Percentiles rank a stretch among this genome's conserved stretches.
Evolutionary conservation across 2,797 vertebrate genomes (phyloP).

Genomic region (Ctenosaura bakeri): DNA sequence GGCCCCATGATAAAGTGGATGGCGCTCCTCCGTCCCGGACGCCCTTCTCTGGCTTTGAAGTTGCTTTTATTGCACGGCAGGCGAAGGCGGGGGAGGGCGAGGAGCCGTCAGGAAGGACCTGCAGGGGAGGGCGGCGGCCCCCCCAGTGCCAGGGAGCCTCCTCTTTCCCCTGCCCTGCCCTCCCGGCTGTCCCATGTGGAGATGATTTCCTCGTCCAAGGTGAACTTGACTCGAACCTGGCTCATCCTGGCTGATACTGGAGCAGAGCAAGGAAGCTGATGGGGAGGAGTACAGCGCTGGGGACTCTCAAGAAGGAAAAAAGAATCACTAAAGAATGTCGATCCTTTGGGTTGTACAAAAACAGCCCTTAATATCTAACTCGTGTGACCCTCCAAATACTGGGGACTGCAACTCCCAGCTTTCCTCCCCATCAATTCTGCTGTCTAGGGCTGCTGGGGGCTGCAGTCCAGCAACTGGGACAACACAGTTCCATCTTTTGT

Average conservation of each 20-base stretch:
- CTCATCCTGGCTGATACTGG: slow-evolving; percentile 55
- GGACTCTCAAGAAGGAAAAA: too few species aligned
- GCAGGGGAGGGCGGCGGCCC: not conserved
- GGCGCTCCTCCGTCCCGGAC: slow-evolving; percentile 32
- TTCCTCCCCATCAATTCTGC: too few species aligned
- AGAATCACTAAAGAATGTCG: too few species aligned
- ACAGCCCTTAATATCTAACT: too few species aligned
- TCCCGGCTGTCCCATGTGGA: slow-evolving; percentile 46
- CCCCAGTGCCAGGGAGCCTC: slow-evolving; percentile 27
- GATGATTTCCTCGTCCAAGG: slow-evolving; percentile 41
- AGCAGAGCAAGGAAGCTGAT: slow-evolving; percentile 31
- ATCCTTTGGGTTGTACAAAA: too few species aligned
- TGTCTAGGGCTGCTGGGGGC: too few species aligned
- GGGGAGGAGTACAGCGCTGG: too few species aligned
- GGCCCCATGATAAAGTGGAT: slow-evolving; percentile 37
- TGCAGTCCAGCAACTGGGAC: too few species aligned
- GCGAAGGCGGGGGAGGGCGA: slow-evolving; percentile 18
- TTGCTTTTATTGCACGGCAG: slow-evolving; percentile 28
- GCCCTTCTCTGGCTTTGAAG: slow-evolving; percentile 46
- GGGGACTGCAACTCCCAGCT: too few species aligned
- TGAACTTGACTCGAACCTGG: slow-evolving; percentile 55
- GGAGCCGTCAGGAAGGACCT: slow-evolving; percentile 33
- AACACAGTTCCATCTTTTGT: too few species aligned
- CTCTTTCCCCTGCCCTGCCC: not conserved
- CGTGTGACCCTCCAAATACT: too few species aligned